phyloP scores from a whole-genome alignment of 2,797 vertebrate genomes.

The Neosalanx taihuensis region DNA sequence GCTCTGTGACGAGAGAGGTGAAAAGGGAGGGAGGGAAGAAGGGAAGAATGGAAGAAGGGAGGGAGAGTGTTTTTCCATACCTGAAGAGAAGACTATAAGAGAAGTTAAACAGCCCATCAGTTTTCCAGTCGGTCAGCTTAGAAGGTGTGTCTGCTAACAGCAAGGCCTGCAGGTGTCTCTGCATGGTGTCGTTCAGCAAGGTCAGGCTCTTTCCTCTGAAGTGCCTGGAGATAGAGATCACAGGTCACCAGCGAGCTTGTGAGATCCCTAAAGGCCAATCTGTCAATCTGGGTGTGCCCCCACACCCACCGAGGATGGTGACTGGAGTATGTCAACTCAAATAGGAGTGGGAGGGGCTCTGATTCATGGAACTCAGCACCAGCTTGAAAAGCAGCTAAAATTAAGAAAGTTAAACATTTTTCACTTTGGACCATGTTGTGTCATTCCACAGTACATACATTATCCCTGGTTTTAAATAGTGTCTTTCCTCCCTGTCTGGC shows the following conservation, averaged over 20 bases:
- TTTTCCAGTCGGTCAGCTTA: conserved; percentile 72
- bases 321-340: no score
- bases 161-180: conserved; percentile 66
- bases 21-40: conserved; percentile 1
- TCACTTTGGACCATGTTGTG: no score
- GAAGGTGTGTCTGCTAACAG: conserved; percentile 62
- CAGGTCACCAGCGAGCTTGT: not conserved
- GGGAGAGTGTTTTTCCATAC: conserved; percentile 56
- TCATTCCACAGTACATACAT: no score
- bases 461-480: no score
- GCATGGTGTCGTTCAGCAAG: conserved; percentile 66
- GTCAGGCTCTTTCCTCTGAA: conserved; percentile 71
- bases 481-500: no score
- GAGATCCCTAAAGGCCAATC: no score
- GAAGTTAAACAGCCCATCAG: conserved; percentile 77
- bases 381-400: no score
- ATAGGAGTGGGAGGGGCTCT: no score
- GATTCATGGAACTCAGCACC: no score
- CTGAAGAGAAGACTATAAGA: conserved; percentile 79
- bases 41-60: not conserved
- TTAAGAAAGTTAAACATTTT: no score
- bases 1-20: conserved; percentile 10
- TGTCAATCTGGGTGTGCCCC: no score
- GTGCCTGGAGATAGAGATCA: conserved; percentile 64
- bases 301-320: no score